Evolutionary conservation across 2,888 invertebrate species (phyloP).

Genomic region (Agriotes lineatus): DNA sequence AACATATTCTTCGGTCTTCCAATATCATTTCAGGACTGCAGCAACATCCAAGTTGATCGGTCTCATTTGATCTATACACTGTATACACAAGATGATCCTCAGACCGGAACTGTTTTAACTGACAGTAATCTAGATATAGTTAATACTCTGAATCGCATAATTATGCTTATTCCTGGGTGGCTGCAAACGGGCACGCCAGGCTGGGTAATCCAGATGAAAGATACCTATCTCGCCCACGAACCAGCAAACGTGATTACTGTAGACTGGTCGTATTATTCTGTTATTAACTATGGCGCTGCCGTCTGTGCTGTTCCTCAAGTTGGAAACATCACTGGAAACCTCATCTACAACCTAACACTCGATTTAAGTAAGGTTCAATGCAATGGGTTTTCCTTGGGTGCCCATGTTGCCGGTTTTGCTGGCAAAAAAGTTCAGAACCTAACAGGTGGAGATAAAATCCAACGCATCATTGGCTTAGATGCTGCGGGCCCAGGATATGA

Average conservation of each 20-base stretch:
- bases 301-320: conserved; percentile 15
- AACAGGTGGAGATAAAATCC: conserved; percentile 2
- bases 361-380: not conserved
- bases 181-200: conserved; percentile 4
- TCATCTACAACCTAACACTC: conserved; percentile 8
- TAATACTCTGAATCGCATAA: not conserved
- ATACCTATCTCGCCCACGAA: not conserved
- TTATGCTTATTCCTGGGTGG: conserved; percentile 26
- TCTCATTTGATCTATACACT: conserved; percentile 4
- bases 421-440: conserved; percentile 4
- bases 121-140: not conserved
- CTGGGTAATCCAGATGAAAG: conserved; percentile 8
- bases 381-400: conserved; percentile 29
- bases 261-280: conserved; percentile 11
- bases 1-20: not conserved
- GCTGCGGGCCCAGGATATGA: conserved; percentile 9
- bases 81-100: not conserved
- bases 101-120: not conserved
- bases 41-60: not conserved
- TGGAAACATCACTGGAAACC: conserved; percentile 10
- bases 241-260: conserved; percentile 7
- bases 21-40: not conserved
- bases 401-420: conserved; percentile 21
- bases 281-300: not conserved
- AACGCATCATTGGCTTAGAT: conserved; percentile 23